These are phyloP conservation scores for Timema cristinae DNA, from an alignment of 2,888 invertebrate species.

Conservation along the genomic window DNA sequence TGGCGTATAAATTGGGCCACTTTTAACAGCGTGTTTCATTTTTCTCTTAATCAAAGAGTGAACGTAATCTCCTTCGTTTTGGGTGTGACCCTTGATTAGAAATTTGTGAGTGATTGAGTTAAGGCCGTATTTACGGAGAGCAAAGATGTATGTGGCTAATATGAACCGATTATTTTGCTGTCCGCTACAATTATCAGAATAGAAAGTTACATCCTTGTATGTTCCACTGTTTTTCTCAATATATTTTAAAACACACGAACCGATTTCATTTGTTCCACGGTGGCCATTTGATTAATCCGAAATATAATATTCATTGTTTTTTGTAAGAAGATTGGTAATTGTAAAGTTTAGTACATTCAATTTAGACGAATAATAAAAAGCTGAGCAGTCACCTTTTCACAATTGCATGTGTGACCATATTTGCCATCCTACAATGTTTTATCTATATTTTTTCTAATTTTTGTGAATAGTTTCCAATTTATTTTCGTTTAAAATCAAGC, in stretches of 20 bases:
- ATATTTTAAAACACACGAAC: no score
- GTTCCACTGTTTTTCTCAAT: no score
- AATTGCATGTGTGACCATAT: no score
- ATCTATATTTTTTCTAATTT: no score
- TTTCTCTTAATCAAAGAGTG: neutral
- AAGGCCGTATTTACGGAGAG: neutral
- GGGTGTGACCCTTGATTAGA: no score
- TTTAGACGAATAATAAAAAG: neutral
- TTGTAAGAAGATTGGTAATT: neutral
- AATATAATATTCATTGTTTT: neutral
- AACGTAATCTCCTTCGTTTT: neutral
- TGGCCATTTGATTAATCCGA: neutral
- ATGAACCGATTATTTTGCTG: constrained; percentile 3
- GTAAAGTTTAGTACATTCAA: neutral
- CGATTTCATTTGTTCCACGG: neutral
- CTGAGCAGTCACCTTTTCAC: no score
- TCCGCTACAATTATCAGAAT: no score
- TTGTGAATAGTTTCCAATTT: no score
- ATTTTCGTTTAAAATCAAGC: no score
- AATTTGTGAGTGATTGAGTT: neutral
- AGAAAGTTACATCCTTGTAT: neutral
- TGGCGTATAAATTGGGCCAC: no score
- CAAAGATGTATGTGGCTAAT: neutral
- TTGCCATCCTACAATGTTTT: no score
- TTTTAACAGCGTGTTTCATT: constrained; percentile 2